These are phyloP conservation scores for Meloe dianella DNA, from an alignment of 2,888 invertebrate species.

Conservation along the genomic window DNA sequence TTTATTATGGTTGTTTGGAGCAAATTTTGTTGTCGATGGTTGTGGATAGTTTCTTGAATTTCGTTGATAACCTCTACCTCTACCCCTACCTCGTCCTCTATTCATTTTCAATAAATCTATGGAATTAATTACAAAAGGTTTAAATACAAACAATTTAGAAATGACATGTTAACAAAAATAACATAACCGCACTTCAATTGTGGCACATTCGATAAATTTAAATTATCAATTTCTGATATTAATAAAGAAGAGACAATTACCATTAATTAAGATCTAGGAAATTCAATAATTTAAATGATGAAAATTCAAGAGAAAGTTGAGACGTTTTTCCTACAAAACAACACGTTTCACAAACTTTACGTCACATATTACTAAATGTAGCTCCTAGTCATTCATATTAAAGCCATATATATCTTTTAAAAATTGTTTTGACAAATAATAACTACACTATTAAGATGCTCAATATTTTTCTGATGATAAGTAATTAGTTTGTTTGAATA, in stretches of 20 bases:
- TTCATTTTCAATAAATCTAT: conserved; percentile 9
- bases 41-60: conserved; percentile 25
- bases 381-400: not conserved
- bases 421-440: no score
- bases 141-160: conserved; percentile 13
- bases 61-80: conserved; percentile 35
- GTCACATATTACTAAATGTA: not conserved
- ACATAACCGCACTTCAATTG: conserved; percentile 25
- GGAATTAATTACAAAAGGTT: not conserved
- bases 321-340: not conserved
- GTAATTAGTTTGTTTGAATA: not conserved
- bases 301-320: not conserved
- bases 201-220: not conserved
- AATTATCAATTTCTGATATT: not conserved
- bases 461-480: not conserved
- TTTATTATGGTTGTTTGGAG: conserved; percentile 9
- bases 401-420: no score
- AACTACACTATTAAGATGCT: no score
- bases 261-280: not conserved
- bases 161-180: conserved; percentile 17
- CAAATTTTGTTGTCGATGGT: conserved; percentile 15
- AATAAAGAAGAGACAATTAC: not conserved
- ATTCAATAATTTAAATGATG: not conserved
- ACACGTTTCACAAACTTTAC: not conserved
- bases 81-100: conserved; percentile 42